Evolutionary conservation across 2,888 invertebrate genomes (phyloP), one percentile per base, ranked within the genome.

Genomic region (Marronus borbonicus): DNA sequence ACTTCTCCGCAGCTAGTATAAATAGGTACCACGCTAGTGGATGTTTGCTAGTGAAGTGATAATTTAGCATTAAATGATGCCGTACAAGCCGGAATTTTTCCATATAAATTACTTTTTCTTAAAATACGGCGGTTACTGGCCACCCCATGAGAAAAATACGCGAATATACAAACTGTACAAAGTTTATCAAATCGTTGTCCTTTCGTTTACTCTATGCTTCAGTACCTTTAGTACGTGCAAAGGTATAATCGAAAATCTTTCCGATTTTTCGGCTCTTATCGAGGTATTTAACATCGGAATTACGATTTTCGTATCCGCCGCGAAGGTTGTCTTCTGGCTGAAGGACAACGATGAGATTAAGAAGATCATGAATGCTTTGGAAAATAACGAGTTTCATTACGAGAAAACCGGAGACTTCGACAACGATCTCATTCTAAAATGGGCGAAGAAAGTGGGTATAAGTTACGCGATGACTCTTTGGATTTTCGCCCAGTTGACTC

Each of bases 301-400:
- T 28, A 85, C 85, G 2, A 86, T 86, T 77, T 80, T 85, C 12
- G 83, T 86, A 83, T 85, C 85, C 14, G 83, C 84, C 20, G 80
- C 84, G 14, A 86, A 86, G 80, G 83, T 84, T 17, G 75, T 84
- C 24, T 85, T 86, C 80, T 86, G 86, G 83, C 83, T 84, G 60
- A 84, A 81, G 72, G 81, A 80, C 72, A 83, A 83, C 4, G 64
- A 81, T 4, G 76, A 80, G 5, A 79, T 86, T 14, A 80, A 78
- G 49, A 68, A 76, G 7, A 83, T 86, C 0, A 84, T 86, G 82
- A 65, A 80, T 1, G 80, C 76, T 0, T 79, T 86, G 58, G 85
- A 86, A 80, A 81, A 77, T 62, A 76, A 80, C 10, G 79, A 83
- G 39, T 80, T 83, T 1, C 81, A 82, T 55, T 85, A 86, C 75